A percentile compares a stretch with the other conserved stretches of the same genome.
Conservation (phyloP, 2,797 vertebrate species). For the Gorsachius magnificus region DNA sequence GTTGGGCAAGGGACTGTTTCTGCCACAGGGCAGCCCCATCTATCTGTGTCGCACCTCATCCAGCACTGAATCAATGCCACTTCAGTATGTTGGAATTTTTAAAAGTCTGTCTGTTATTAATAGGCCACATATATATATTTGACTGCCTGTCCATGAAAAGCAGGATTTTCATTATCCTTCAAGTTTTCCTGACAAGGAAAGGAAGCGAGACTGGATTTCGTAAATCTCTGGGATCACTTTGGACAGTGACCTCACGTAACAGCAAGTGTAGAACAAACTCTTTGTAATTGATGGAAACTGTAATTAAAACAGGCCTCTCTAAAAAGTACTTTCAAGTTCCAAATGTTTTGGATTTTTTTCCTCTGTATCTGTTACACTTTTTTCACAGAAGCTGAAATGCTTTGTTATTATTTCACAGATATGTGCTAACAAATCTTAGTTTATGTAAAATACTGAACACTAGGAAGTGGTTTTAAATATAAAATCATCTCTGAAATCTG, state of each 20-base stretch:
- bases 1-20: not conserved
- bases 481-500: not conserved
- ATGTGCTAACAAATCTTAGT: not conserved
- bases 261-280: not conserved
- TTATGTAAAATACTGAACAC: not conserved
- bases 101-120: not conserved
- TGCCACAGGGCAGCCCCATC: not conserved
- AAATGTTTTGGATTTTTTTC: not conserved
- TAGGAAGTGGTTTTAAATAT: not conserved
- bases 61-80: not conserved
- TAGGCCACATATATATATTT: not conserved
- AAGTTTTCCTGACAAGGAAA: not conserved
- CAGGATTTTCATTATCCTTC: not conserved
- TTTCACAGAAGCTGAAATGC: not conserved
- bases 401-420: not conserved
- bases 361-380: not conserved
- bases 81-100: not conserved
- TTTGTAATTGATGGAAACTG: not conserved
- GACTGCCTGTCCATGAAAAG: not conserved
- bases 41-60: not conserved
- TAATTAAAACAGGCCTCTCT: not conserved
- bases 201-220: not conserved
- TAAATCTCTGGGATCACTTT: not conserved
- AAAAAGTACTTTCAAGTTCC: not conserved
- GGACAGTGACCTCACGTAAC: not conserved